Conservation (phyloP, 2,888 invertebrate genomes). For the Ellobium chinense region DNA sequence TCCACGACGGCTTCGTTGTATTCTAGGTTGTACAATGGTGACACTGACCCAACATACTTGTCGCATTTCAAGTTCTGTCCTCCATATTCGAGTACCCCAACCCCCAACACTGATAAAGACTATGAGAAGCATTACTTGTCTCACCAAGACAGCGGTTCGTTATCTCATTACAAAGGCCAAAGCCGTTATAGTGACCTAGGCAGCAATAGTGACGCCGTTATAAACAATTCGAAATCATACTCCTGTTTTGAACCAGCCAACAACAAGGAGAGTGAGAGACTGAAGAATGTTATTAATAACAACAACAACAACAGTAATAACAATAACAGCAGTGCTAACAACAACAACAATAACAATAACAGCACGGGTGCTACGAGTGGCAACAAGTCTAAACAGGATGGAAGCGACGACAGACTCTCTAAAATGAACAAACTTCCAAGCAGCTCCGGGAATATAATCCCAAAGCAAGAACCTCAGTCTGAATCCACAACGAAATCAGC, state of each 20-base stretch:
- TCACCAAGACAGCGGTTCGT: neutral
- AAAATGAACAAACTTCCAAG: neutral
- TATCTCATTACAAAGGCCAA: constrained; percentile 12
- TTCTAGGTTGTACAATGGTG: constrained; percentile 25
- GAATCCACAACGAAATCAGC: neutral
- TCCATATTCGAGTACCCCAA: neutral
- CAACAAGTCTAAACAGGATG: constrained; percentile 20
- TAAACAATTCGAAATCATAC: neutral
- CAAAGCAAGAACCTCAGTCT: constrained; percentile 9
- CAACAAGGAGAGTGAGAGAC: neutral
- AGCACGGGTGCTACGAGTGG: too few species aligned
- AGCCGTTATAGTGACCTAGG: neutral
- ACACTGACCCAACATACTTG: constrained; percentile 9
- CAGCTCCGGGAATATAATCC: neutral
- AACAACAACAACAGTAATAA: constrained; percentile 21
- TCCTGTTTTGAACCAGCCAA: neutral
- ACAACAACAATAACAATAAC: constrained; percentile 16
- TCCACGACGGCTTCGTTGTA: constrained; percentile 15
- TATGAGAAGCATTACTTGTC: constrained; percentile 27
- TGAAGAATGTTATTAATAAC: constrained; percentile 10
- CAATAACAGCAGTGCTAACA: constrained; percentile 15
- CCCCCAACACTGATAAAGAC: constrained; percentile 16
- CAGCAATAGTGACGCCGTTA: neutral
- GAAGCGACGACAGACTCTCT: neutral
- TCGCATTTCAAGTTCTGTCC: constrained; percentile 39